Conservation (phyloP, 2,888 invertebrate genomes). For the Sarcophaga subvicina region DNA sequence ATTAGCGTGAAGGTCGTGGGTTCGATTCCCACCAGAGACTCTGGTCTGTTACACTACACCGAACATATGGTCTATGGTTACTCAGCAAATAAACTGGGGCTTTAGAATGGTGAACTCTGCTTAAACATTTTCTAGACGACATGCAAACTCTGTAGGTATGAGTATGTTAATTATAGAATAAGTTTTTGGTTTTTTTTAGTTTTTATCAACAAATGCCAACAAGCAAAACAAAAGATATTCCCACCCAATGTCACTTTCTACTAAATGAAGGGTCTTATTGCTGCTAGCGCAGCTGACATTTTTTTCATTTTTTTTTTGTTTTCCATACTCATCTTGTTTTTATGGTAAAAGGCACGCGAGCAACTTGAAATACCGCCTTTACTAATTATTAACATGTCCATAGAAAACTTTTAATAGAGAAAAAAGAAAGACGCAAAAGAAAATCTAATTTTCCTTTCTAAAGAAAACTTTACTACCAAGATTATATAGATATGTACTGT, state of each 20-base stretch:
- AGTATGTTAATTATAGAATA: constrained; percentile 49
- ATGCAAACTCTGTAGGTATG: constrained; percentile 21
- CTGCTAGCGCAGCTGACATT: neutral
- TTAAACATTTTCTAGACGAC: neutral
- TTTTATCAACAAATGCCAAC: neutral
- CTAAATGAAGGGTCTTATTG: constrained; percentile 58
- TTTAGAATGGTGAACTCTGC: neutral
- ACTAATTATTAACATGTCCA: constrained; percentile 40
- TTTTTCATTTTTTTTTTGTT: constrained; percentile 19
- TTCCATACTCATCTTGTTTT: constrained; percentile 28
- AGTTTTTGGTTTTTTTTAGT: constrained; percentile 24
- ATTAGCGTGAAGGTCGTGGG: too few relatives aligned
- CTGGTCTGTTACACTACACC: too few relatives aligned
- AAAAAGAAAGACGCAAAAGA: constrained; percentile 1
- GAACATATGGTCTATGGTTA: too few relatives aligned
- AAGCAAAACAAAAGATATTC: constrained; percentile 46
- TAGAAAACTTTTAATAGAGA: constrained; percentile 23
- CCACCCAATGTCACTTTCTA: constrained; percentile 69
- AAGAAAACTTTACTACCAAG: constrained; percentile 25
- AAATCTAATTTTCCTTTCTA: constrained; percentile 61
- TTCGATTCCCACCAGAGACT: too few relatives aligned
- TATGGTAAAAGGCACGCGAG: constrained; percentile 64
- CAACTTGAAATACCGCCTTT: constrained; percentile 39
- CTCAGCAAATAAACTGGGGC: neutral
- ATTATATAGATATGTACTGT: neutral